These are phyloP conservation scores for Setophaga coronata DNA, from an alignment of 2,113 vertebrate genomes.

Conservation along the genomic window DNA sequence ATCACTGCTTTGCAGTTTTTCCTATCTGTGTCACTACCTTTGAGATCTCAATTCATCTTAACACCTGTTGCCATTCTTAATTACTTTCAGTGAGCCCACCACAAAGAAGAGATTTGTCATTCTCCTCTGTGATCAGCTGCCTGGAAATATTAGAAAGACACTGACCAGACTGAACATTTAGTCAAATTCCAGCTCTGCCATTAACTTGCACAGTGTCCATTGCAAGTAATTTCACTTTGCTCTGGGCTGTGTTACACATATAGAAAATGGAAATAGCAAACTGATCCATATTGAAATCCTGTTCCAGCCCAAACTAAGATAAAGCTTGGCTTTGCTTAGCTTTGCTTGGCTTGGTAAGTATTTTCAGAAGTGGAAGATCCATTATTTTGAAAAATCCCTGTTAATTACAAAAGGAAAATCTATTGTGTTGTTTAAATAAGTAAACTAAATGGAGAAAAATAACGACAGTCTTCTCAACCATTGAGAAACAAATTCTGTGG, in stretches of 20 bases:
- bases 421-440: not conserved
- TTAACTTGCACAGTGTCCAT: not conserved
- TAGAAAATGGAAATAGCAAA: conserved; percentile 4
- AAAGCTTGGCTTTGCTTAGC: not conserved
- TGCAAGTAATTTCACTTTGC: not conserved
- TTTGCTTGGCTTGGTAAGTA: not conserved
- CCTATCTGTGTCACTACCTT: not conserved
- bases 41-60: conserved; percentile 9
- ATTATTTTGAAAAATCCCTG: conserved; percentile 18
- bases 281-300: not conserved
- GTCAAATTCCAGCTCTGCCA: not conserved
- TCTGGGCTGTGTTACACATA: not conserved
- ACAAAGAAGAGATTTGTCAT: not conserved
- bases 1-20: conserved; percentile 6
- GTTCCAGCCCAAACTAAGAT: not conserved
- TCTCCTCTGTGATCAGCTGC: not conserved
- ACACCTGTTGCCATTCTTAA: not conserved
- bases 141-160: not conserved
- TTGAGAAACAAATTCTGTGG: not conserved
- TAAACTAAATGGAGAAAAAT: not conserved
- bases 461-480: not conserved
- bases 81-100: not conserved
- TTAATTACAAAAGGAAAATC: not conserved
- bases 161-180: not conserved
- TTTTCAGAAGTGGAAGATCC: not conserved